These are phyloP conservation scores for Micropterix aruncella DNA, from an alignment of 2,888 invertebrate genomes.

Conservation along the genomic window DNA sequence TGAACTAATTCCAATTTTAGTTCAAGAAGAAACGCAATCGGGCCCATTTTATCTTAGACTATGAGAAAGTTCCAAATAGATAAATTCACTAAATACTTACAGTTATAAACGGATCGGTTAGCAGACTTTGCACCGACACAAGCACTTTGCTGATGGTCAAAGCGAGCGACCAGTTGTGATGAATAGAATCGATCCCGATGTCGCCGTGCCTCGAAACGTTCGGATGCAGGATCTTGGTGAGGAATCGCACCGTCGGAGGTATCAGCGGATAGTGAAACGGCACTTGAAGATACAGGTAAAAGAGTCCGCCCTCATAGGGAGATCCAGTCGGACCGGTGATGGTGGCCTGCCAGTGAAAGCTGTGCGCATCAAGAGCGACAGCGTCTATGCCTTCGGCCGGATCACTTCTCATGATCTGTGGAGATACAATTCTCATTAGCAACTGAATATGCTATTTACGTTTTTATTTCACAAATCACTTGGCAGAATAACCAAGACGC, in stretches of 20 bases:
- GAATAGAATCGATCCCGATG: conserved; percentile 89
- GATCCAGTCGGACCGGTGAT: conserved; percentile 85
- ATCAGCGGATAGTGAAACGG: conserved; percentile 60
- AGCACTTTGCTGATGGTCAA: conserved; percentile 81
- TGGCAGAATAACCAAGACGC: too few relatives aligned
- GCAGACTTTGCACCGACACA: conserved; percentile 74
- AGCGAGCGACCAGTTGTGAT: conserved; percentile 93
- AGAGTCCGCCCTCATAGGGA: conserved; percentile 88
- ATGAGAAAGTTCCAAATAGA: conserved; percentile 3
- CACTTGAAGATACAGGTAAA: conserved; percentile 72
- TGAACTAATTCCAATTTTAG: too few relatives aligned
- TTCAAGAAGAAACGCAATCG: too few relatives aligned
- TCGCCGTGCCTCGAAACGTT: conserved; percentile 92
- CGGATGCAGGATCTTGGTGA: conserved; percentile 88
- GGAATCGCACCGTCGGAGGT: conserved; percentile 82
- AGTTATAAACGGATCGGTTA: conserved; percentile 81
- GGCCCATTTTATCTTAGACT: too few relatives aligned
- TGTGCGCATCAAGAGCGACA: conserved; percentile 62
- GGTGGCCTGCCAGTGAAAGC: conserved; percentile 89
- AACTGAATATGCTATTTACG: too few relatives aligned
- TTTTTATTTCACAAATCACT: too few relatives aligned
- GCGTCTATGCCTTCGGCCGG: conserved; percentile 81
- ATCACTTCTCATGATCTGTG: conserved; percentile 50
- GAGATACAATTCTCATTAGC: too few relatives aligned
- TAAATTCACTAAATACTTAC: conserved; percentile 32